A percentile compares a stretch with the other conserved stretches of the same genome.
Conservation (phyloP, 2,888 invertebrate species). For the Drosophila subquinaria region DNA sequence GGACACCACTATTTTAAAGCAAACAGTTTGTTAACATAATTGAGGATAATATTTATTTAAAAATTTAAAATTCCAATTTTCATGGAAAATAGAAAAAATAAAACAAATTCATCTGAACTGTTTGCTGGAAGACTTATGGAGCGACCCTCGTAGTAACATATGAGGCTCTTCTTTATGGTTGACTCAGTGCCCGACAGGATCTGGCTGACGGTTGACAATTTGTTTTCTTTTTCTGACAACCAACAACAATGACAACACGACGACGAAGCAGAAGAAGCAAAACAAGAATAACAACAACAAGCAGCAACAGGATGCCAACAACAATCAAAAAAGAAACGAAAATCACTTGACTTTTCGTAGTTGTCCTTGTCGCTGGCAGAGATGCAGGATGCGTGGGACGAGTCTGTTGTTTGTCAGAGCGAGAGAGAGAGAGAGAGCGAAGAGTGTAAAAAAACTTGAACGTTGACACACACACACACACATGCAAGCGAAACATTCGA, state of each 20-base stretch:
- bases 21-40: no score
- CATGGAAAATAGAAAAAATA: background rate
- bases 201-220: constrained; percentile 47
- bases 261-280: constrained; percentile 8
- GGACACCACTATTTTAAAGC: no score
- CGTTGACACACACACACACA: constrained; percentile 13
- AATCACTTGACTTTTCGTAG: constrained; percentile 73
- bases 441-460: constrained; percentile 69
- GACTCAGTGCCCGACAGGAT: constrained; percentile 44
- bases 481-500: background rate
- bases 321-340: constrained; percentile 42
- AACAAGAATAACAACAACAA: constrained; percentile 20
- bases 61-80: no score
- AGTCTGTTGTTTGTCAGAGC: constrained; percentile 5
- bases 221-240: constrained; percentile 43
- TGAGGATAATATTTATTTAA: no score
- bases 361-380: constrained; percentile 71
- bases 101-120: background rate
- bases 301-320: constrained; percentile 34
- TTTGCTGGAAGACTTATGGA: background rate
- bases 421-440: no score
- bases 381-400: constrained; percentile 32
- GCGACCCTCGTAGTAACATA: constrained; percentile 13
- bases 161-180: constrained; percentile 17
- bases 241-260: constrained; percentile 31